Percentiles rank a stretch among this genome's conserved stretches.
Conservation (phyloP, 1,140 invertebrate genomes). For the Chelonus insularis region DNA sequence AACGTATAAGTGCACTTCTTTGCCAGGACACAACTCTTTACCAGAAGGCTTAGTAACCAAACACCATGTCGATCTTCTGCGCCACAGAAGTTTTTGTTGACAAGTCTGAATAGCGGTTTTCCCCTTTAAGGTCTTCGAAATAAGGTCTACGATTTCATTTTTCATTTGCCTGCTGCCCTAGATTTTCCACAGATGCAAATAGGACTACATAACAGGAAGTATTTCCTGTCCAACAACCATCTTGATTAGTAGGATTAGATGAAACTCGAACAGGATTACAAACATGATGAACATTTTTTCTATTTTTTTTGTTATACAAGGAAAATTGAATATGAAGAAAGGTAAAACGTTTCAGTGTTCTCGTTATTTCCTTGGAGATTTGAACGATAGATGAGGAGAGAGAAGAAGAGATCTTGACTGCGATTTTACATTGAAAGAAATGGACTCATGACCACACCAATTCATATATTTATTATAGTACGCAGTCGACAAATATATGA, state of each 20-base stretch:
- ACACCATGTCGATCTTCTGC: conserved; percentile 38
- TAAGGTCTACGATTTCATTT: neutral
- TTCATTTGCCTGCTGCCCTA: neutral
- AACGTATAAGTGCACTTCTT: conserved; percentile 31
- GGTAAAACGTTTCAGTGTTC: neutral
- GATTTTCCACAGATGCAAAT: neutral
- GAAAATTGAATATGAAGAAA: too few relatives aligned
- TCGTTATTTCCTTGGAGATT: neutral
- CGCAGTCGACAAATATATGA: neutral
- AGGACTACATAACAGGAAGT: too few relatives aligned
- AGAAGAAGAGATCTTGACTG: neutral
- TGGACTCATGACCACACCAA: too few relatives aligned
- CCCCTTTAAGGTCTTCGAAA: conserved; percentile 17
- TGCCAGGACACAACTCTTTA: conserved; percentile 47
- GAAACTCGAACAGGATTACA: too few relatives aligned
- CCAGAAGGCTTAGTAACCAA: conserved; percentile 47
- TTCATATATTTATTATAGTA: too few relatives aligned
- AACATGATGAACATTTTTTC: too few relatives aligned
- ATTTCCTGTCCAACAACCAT: neutral
- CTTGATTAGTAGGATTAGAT: neutral
- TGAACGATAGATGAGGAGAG: neutral
- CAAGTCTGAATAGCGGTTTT: conserved; percentile 24
- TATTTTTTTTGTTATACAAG: too few relatives aligned
- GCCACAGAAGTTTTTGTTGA: conserved; percentile 36
- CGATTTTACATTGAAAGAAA: too few relatives aligned